These are phyloP conservation scores for Chiloscyllium plagiosum DNA, from an alignment of 2,113 vertebrate genomes.

Conservation along the genomic window DNA sequence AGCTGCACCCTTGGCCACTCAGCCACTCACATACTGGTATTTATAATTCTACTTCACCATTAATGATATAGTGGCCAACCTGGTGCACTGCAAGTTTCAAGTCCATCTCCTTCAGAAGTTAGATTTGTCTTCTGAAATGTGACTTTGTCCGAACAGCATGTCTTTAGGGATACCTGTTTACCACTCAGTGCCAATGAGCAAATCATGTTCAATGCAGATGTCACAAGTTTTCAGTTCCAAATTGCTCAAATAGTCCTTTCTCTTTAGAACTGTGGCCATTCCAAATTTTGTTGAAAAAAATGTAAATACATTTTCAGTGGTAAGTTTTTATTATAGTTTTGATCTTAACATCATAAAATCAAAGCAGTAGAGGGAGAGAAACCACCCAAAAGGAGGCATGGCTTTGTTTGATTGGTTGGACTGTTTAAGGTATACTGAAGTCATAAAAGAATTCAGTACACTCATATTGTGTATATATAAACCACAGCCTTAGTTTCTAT, in stretches of 20 bases:
- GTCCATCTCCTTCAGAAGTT: no score
- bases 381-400: background rate
- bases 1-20: no score
- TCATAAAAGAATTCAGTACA: background rate
- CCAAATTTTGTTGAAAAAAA: no score
- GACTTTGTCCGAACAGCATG: background rate
- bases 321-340: background rate
- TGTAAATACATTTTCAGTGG: no score
- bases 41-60: no score
- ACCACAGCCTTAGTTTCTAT: background rate
- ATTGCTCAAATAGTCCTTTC: background rate
- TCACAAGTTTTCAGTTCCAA: background rate
- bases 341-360: background rate
- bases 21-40: no score
- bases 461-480: background rate
- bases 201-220: background rate
- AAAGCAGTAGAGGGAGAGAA: background rate
- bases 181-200: background rate
- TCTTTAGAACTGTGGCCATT: no score
- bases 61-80: no score
- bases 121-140: background rate
- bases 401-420: background rate
- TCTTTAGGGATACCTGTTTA: background rate
- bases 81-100: no score
- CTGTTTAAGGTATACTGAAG: background rate